phyloP scores from a whole-genome alignment of 2,797 vertebrate species.

The Percopsis omiscomaycus region DNA sequence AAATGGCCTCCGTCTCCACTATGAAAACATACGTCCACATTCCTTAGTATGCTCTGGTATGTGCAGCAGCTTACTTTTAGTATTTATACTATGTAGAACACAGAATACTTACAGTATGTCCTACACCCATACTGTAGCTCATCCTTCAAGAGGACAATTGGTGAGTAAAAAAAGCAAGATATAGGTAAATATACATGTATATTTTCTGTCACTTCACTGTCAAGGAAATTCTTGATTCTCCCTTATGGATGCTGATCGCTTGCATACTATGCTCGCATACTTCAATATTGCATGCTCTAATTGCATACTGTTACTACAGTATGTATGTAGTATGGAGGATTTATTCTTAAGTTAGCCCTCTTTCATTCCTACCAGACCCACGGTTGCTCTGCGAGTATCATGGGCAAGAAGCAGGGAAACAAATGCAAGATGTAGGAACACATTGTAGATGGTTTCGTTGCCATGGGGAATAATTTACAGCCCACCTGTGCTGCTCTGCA shows the following conservation, averaged over 20 bases:
- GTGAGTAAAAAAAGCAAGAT: no score
- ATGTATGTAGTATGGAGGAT: conserved; percentile 2
- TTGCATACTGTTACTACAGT: no score
- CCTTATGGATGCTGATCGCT: no score
- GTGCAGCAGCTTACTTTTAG: no score
- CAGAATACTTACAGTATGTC: no score
- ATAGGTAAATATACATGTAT: neutral
- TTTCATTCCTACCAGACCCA: neutral
- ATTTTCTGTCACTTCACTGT: neutral
- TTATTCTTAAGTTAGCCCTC: neutral
- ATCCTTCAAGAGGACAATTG: no score
- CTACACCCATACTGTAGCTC: no score
- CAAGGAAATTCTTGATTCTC: no score
- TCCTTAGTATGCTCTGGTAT: conserved; percentile 2
- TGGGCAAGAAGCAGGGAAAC: conserved; percentile 17
- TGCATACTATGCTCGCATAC: no score
- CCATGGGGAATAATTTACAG: conserved; percentile 37
- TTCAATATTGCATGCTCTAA: no score
- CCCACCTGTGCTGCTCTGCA: conserved; percentile 18
- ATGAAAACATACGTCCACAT: conserved; percentile 40
- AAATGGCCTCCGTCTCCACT: neutral
- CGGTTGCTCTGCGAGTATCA: conserved; percentile 13
- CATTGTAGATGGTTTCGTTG: conserved; percentile 28
- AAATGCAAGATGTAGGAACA: conserved; percentile 28
- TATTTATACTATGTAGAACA: neutral